A percentile compares a stretch with the other conserved stretches of the same genome.
Evolutionary conservation across 1,140 invertebrate species (phyloP).

Genomic region (Drosophila murphyi): DNA sequence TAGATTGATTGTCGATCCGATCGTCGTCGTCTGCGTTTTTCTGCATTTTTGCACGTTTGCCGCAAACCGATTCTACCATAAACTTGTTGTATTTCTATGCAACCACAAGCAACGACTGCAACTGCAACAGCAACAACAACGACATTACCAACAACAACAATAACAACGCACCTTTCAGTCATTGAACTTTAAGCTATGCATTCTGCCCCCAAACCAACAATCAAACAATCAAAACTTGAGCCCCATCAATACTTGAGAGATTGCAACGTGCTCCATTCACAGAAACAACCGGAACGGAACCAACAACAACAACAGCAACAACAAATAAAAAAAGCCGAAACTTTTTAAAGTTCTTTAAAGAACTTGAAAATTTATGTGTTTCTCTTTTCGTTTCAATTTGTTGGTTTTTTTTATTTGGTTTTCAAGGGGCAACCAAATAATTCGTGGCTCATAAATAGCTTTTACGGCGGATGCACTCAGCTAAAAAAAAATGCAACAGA

Average conservation of each 20-base stretch:
- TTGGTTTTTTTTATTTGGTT: constrained; percentile 22
- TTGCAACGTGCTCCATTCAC: constrained; percentile 29
- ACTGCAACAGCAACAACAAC: constrained; percentile 33
- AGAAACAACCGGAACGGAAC: constrained; percentile 6
- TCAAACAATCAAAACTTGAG: constrained; percentile 5
- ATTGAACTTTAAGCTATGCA: constrained; percentile 82
- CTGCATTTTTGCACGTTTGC: constrained; percentile 68
- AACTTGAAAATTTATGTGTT: constrained; percentile 69
- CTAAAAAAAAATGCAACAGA: background rate
- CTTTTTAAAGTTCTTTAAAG: constrained; percentile 45
- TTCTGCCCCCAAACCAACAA: constrained; percentile 20
- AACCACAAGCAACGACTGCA: background rate
- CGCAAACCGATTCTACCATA: background rate
- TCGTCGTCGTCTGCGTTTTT: constrained; percentile 38
- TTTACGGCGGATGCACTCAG: background rate
- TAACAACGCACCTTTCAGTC: constrained; percentile 71
- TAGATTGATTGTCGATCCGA: constrained; percentile 72
- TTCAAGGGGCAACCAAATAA: background rate
- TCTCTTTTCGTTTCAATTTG: constrained; percentile 1
- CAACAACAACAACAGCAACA: too few species aligned
- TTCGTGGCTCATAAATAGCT: constrained; percentile 30
- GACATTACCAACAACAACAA: constrained; percentile 9
- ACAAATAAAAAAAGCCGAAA: background rate
- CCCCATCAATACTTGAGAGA: constrained; percentile 28
- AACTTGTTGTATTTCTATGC: constrained; percentile 64